phyloP scores from a whole-genome alignment of 1,140 invertebrate genomes.

The Phenacoccus solenopsis region DNA sequence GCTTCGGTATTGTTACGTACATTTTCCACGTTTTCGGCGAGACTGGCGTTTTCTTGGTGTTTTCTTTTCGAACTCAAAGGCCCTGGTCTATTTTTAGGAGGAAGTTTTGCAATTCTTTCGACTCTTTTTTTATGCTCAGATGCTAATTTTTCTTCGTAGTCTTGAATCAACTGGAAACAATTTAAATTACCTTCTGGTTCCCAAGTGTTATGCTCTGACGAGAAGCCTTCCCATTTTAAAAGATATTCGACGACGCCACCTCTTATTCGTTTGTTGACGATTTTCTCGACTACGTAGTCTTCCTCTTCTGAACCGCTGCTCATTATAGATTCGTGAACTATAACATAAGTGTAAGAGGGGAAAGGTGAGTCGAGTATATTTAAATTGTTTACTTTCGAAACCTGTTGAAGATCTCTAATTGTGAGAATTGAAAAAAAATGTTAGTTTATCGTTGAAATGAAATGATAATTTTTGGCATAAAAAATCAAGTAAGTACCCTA shows the following conservation, averaged over 20 bases:
- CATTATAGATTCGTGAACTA: background rate
- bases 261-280: conserved; percentile 62
- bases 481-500: too few relatives aligned
- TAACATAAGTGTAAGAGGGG: too few relatives aligned
- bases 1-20: background rate
- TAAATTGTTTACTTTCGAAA: background rate
- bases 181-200: conserved; percentile 58
- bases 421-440: too few relatives aligned
- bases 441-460: too few relatives aligned
- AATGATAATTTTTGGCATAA: too few relatives aligned
- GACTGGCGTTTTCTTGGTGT: background rate
- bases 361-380: background rate
- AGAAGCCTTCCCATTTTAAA: conserved; percentile 45
- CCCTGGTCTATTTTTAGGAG: background rate
- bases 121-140: conserved; percentile 27
- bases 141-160: conserved; percentile 49
- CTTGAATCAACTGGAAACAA: conserved; percentile 60
- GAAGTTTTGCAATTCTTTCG: conserved; percentile 29
- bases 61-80: background rate
- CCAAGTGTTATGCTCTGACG: conserved; percentile 47
- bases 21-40: background rate
- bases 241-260: conserved; percentile 56
- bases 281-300: conserved; percentile 80
- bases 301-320: conserved; percentile 36
- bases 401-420: background rate